phyloP scores from a whole-genome alignment of 2,888 invertebrate species.

The Napeogenes inachia region DNA sequence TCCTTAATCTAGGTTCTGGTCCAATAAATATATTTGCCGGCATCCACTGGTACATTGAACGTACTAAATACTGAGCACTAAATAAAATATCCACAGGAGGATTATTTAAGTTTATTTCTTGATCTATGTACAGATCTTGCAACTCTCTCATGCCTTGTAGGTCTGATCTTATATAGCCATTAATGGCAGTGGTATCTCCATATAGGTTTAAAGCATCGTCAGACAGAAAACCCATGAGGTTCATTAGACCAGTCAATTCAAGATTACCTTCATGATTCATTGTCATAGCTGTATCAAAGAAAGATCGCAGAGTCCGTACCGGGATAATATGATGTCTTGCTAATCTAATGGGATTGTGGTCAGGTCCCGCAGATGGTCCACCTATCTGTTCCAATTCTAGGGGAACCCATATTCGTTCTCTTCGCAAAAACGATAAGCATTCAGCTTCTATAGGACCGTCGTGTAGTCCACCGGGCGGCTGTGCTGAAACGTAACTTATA shows the following conservation, averaged over 20 bases:
- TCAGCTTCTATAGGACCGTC: conserved; percentile 6
- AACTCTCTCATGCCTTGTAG: background rate
- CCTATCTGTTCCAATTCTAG: background rate
- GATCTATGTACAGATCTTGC: background rate
- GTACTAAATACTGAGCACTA: background rate
- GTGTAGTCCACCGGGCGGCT: background rate
- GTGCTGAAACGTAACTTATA: background rate
- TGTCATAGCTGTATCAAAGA: background rate
- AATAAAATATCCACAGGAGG: background rate
- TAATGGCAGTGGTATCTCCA: background rate
- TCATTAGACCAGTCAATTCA: background rate
- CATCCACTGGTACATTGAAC: background rate
- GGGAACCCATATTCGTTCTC: conserved; percentile 5
- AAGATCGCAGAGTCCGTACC: background rate
- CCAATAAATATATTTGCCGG: conserved; percentile 2
- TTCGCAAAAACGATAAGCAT: conserved; percentile 1
- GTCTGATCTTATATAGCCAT: background rate
- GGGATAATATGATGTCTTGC: conserved; percentile 2
- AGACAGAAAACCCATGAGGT: background rate
- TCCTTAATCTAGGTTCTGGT: background rate
- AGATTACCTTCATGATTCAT: background rate
- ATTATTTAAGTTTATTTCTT: background rate
- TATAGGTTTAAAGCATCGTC: background rate
- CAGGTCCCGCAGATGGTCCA: background rate
- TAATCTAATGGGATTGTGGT: background rate